phyloP scores from a whole-genome alignment of 2,888 invertebrate genomes.

The Alloplasta piceator region DNA sequence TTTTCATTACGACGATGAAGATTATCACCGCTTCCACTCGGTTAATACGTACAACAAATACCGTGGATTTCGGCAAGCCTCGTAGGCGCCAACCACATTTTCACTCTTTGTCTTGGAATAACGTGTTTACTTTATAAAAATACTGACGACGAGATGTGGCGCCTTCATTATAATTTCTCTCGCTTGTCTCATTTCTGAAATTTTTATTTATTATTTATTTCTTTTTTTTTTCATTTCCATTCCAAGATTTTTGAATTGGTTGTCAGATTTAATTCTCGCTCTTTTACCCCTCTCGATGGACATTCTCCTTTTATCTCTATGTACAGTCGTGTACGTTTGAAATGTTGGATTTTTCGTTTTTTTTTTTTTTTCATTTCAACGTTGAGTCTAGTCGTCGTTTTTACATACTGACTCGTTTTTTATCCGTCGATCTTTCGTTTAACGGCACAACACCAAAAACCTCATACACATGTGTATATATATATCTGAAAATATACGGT shows the following conservation, averaged over 20 bases:
- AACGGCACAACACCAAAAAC: conserved; percentile 23
- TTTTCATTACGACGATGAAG: conserved; percentile 6
- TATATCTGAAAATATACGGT: background rate
- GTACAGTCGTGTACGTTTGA: conserved; percentile 26
- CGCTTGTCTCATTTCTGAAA: conserved; percentile 9
- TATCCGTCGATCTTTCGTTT: background rate
- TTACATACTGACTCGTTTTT: conserved; percentile 34
- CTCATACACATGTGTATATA: too few relatives aligned
- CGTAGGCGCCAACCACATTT: conserved; percentile 41
- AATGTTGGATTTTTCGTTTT: conserved; percentile 19
- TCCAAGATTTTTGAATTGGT: conserved; percentile 26
- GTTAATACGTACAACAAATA: conserved; percentile 45
- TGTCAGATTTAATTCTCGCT: conserved; percentile 28
- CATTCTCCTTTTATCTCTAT: conserved; percentile 39
- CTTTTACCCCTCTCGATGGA: background rate
- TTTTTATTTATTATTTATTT: conserved; percentile 7
- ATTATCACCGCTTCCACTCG: conserved; percentile 3
- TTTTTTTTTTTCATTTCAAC: background rate
- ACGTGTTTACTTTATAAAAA: conserved; percentile 71
- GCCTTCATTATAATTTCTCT: conserved; percentile 34
- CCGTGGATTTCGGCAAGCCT: conserved; percentile 33
- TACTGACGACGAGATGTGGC: conserved; percentile 68
- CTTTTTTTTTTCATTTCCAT: conserved; percentile 18
- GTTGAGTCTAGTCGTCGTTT: conserved; percentile 23
- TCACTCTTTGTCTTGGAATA: conserved; percentile 67